Conservation (phyloP, 2,797 vertebrate genomes). For the Oceanodroma leucorhoa region DNA sequence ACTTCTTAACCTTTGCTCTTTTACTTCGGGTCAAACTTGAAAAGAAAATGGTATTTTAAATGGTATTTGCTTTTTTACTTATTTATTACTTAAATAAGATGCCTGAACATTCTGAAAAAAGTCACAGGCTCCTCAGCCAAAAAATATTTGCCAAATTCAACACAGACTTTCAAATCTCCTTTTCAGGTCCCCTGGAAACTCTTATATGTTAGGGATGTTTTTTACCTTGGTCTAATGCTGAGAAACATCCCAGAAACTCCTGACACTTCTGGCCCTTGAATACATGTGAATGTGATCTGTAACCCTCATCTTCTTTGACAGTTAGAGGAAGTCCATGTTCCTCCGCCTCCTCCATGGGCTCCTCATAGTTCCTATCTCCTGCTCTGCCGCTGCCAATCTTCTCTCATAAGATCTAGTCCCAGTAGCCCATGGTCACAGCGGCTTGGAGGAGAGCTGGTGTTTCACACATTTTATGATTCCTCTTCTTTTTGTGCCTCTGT, state of each 20-base stretch:
- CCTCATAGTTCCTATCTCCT: background rate
- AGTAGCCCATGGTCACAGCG: background rate
- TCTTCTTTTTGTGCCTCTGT: background rate
- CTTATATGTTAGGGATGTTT: background rate
- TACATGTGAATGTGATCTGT: background rate
- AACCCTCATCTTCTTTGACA: background rate
- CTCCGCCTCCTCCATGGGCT: background rate
- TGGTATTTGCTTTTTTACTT: background rate
- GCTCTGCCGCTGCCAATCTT: background rate
- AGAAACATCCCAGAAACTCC: background rate
- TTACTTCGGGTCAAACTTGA: background rate
- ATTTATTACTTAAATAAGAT: background rate
- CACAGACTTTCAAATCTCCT: background rate
- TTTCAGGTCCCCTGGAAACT: background rate
- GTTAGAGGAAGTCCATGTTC: background rate
- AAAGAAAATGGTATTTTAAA: background rate
- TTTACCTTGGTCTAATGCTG: background rate
- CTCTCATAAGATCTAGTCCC: background rate
- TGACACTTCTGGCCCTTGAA: background rate
- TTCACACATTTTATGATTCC: background rate
- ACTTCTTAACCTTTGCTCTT: background rate
- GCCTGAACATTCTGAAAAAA: background rate
- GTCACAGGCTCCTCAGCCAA: background rate
- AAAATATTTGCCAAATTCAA: background rate
- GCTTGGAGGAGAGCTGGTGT: background rate